phyloP scores from a whole-genome alignment of 1,140 invertebrate species.

The Eumeta japonica region DNA sequence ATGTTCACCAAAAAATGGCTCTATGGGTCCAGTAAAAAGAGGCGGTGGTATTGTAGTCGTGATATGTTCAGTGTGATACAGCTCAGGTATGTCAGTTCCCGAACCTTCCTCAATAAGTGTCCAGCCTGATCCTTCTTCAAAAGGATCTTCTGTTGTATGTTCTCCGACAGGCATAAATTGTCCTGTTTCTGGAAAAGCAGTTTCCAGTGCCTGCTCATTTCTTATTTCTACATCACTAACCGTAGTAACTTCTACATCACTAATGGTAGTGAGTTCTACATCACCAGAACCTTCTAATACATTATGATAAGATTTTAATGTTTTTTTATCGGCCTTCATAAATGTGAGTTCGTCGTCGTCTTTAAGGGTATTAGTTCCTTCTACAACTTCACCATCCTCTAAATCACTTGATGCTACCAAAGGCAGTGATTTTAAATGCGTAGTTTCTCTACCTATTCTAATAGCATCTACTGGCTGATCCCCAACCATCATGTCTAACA shows the following conservation, averaged over 20 bases:
- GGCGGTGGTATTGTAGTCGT: conserved; percentile 21
- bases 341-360: conserved; percentile 47
- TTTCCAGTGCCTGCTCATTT: conserved; percentile 17
- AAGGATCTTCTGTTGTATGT: conserved; percentile 36
- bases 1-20: conserved; percentile 24
- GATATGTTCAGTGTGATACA: conserved; percentile 29
- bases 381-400: conserved; percentile 42
- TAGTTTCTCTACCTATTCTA: conserved; percentile 35
- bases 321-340: conserved; percentile 24
- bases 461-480: conserved; percentile 55
- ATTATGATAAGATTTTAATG: not conserved
- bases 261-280: conserved; percentile 32
- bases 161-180: conserved; percentile 26
- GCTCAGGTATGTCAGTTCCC: conserved; percentile 19
- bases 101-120: conserved; percentile 23
- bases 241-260: too few relatives aligned
- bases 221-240: conserved; percentile 27
- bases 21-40: conserved; percentile 28
- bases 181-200: conserved; percentile 22
- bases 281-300: conserved; percentile 39
- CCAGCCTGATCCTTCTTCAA: conserved; percentile 41
- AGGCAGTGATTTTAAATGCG: conserved; percentile 40
- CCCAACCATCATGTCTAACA: conserved; percentile 61
- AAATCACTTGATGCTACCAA: conserved; percentile 38
- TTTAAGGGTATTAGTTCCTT: conserved; percentile 25